Base-by-base conservation (phyloP, 64 coral and sea anemone genomes). In the Dendronephthya gigantea region DNA sequence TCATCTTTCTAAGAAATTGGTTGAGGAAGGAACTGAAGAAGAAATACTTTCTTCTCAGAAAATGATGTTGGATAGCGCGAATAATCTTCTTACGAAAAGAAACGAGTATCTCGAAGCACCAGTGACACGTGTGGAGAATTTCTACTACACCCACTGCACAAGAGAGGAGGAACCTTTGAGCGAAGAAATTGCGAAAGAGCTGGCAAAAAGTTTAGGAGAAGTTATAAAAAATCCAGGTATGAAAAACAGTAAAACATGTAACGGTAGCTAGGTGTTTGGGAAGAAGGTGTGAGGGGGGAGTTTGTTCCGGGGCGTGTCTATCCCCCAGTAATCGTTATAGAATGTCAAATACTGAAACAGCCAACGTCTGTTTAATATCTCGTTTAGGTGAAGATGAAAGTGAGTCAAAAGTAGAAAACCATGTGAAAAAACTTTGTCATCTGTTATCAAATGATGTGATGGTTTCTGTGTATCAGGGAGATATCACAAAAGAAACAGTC, bases 381-480 rank as follows among this genome's bases (percentile, higher is more conserved):
- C n/a, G n/a, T n/a, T n/a, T n/a, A n/a, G n/a, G n/a, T n/a, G n/a
- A n/a, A n/a, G n/a, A n/a, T n/a, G n/a, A n/a, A n/a, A n/a, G n/a
- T n/a, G n/a, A n/a, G n/a, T n/a, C n/a, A n/a, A n/a, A n/a, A n/a
- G 17, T 10, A 81, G 17, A 50, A 50, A 17, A 10, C 8, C 8
- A 50, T 17, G 66, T 25, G 12, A n/a, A 70, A 22, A 25, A 7
- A 25, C 27, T 70, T 22, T 70, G 12, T 0, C 27, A n/a, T n/a
- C 9, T 31, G 12, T 31, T 70, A 25, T n/a, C 66, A 9, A 7
- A 70, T 9, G 9, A 70, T n/a, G 30, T 70, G 19, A 9, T 9
- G 2, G 25, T 93, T 0, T 90, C 88, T 6, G 45, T 93, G 15
- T 75, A 75, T 33, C 87, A 90, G 15, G 83, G 74, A n/a, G n/a